Conservation (phyloP, 1,140 invertebrate genomes). For the Teleogryllus occipitalis region DNA sequence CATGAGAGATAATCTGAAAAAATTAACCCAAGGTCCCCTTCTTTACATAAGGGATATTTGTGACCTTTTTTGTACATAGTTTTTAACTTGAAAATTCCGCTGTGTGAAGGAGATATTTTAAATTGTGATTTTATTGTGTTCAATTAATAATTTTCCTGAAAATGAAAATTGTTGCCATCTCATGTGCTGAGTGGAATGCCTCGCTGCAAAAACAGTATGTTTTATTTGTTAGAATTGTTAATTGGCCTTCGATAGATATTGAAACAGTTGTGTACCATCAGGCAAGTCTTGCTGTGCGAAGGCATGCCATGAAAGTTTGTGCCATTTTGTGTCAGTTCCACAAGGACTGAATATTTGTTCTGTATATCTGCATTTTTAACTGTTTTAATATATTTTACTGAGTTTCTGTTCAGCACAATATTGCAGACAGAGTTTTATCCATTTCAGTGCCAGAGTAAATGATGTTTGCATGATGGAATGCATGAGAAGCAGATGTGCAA, state of each 20-base stretch:
- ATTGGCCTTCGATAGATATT: not conserved
- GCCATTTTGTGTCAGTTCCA: not conserved
- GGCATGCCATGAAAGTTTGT: not conserved
- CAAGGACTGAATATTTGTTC: not conserved
- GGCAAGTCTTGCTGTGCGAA: not conserved
- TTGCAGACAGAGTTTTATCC: not conserved
- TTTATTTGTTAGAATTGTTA: not conserved
- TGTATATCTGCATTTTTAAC: not conserved
- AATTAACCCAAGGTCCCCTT: not conserved
- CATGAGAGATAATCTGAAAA: not conserved
- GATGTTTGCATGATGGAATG: not conserved
- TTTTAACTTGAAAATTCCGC: not conserved
- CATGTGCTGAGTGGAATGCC: not conserved
- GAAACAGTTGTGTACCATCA: not conserved
- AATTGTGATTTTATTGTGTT: constrained; percentile 1
- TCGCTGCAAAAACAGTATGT: not conserved
- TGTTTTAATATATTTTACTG: not conserved
- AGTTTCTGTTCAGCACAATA: not conserved
- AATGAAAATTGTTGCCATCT: not conserved
- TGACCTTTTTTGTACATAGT: not conserved
- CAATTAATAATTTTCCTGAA: not conserved
- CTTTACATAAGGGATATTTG: not conserved
- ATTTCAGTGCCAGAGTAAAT: not conserved
- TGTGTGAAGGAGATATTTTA: not conserved
- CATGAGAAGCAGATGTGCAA: not conserved